Evolutionary conservation across 1,140 invertebrate species (phyloP).

Genomic region (Neomicropteryx cornuta): DNA sequence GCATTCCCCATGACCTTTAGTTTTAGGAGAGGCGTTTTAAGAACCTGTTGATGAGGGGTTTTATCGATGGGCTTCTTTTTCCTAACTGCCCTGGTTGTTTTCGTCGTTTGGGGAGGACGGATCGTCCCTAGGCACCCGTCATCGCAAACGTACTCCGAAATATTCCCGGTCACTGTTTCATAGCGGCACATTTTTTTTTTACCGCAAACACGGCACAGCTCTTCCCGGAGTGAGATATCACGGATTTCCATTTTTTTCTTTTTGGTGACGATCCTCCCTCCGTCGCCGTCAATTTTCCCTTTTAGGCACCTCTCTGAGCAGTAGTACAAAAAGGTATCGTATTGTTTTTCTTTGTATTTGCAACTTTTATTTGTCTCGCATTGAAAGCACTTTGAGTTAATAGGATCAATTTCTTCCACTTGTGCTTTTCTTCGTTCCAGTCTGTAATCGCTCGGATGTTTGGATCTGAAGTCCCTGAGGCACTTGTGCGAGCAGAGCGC

Average conservation of each 20-base stretch:
- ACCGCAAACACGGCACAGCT: conserved; percentile 24
- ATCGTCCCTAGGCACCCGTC: conserved; percentile 19
- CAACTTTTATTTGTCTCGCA: neutral
- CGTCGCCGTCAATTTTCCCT: no score
- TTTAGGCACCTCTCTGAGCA: neutral
- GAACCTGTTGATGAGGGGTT: no score
- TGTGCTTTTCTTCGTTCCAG: neutral
- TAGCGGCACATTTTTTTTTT: conserved; percentile 24
- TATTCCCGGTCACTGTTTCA: conserved; percentile 24
- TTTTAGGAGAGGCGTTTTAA: conserved; percentile 30
- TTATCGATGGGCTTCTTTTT: conserved; percentile 5
- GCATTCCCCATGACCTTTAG: conserved; percentile 39
- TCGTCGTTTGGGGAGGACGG: conserved; percentile 6
- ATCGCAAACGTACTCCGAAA: conserved; percentile 26
- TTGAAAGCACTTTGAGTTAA: neutral
- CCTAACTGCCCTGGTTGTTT: conserved; percentile 8
- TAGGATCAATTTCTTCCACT: neutral
- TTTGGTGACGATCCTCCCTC: no score
- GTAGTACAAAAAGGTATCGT: neutral
- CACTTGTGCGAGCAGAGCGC: conserved; percentile 13
- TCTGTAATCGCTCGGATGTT: conserved; percentile 9
- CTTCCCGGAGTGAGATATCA: conserved; percentile 10
- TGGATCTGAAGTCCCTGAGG: conserved; percentile 10
- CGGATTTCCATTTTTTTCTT: no score
- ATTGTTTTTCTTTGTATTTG: neutral